Percentiles rank a stretch among this genome's conserved stretches.
phyloP scores from a whole-genome alignment of 2,888 invertebrate species.

The Dasypolia templi region DNA sequence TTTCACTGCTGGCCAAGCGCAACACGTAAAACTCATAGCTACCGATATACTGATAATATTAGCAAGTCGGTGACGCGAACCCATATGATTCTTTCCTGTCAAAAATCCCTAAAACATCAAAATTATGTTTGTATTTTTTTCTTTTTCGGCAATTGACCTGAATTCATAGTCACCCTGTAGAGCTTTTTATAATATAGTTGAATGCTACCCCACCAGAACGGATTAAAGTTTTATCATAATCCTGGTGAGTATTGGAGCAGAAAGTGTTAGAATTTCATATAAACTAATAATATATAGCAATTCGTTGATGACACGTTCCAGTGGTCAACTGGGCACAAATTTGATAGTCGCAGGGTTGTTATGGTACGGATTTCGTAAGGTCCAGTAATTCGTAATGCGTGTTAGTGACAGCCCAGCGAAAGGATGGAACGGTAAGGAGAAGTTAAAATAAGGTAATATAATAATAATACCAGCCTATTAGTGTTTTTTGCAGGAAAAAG shows the following conservation, averaged over 20 bases:
- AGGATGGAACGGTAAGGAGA: background rate
- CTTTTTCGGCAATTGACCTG: too few species aligned
- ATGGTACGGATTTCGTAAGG: conserved; percentile 61
- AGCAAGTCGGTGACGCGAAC: too few species aligned
- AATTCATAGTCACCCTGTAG: conserved; percentile 15
- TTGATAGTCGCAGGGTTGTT: conserved; percentile 59
- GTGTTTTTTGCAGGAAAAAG: background rate
- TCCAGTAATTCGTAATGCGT: conserved; percentile 61
- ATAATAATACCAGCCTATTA: too few species aligned
- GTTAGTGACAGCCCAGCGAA: conserved; percentile 15
- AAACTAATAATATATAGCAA: conserved; percentile 70
- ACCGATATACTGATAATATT: too few species aligned
- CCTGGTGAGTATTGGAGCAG: conserved; percentile 52
- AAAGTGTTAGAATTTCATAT: conserved; percentile 54
- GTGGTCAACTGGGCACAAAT: conserved; percentile 64
- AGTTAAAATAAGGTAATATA: conserved; percentile 2
- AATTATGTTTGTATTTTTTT: too few species aligned
- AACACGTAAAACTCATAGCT: too few species aligned
- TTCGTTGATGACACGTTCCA: conserved; percentile 67
- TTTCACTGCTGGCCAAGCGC: too few species aligned
- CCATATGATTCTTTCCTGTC: too few species aligned
- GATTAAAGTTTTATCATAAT: conserved; percentile 75
- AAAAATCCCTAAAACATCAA: too few species aligned
- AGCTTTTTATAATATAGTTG: conserved; percentile 68
- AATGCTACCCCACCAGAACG: conserved; percentile 61